These are phyloP conservation scores for Coilia nasus DNA, from an alignment of 2,797 vertebrate genomes.

Conservation along the genomic window DNA sequence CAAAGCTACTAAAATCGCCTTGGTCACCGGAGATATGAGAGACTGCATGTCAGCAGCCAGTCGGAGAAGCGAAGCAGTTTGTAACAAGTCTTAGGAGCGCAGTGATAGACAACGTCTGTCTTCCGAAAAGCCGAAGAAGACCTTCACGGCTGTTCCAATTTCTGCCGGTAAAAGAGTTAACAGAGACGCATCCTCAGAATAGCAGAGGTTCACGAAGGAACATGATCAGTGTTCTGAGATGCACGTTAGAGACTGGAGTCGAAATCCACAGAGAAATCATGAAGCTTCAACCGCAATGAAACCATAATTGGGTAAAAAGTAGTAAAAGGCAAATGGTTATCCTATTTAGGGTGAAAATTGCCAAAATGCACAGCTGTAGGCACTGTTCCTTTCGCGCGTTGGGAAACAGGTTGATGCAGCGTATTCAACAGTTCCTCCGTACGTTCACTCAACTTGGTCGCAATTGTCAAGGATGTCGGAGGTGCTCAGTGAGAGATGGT, in stretches of 20 bases:
- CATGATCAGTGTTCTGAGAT: background rate
- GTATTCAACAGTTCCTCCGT: slow-evolving; percentile 22
- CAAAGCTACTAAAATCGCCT: slow-evolving; percentile 93
- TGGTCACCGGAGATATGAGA: slow-evolving; percentile 94
- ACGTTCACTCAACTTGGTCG: slow-evolving; percentile 14
- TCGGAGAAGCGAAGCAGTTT: slow-evolving; percentile 55
- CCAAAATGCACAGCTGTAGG: background rate
- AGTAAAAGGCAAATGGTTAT: slow-evolving; percentile 15
- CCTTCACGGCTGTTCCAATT: slow-evolving; percentile 8
- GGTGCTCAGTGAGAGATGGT: slow-evolving; percentile 4
- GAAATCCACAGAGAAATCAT: slow-evolving; percentile 19
- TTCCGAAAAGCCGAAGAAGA: slow-evolving; percentile 26
- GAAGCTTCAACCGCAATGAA: background rate
- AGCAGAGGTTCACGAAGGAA: background rate
- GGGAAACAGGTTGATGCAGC: slow-evolving; percentile 26
- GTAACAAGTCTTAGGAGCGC: slow-evolving; percentile 40
- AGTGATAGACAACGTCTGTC: slow-evolving; percentile 48
- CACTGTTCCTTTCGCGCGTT: background rate
- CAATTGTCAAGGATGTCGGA: slow-evolving; percentile 19
- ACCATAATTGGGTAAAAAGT: slow-evolving; percentile 4
- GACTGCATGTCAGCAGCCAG: slow-evolving; percentile 90
- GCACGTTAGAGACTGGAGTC: background rate
- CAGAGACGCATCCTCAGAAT: background rate
- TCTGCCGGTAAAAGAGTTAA: slow-evolving; percentile 2
- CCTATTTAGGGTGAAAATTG: background rate